A percentile compares a stretch with the other conserved stretches of the same genome.
phyloP scores from a whole-genome alignment of 2,113 vertebrate species.

The Argyrosomus japonicus region DNA sequence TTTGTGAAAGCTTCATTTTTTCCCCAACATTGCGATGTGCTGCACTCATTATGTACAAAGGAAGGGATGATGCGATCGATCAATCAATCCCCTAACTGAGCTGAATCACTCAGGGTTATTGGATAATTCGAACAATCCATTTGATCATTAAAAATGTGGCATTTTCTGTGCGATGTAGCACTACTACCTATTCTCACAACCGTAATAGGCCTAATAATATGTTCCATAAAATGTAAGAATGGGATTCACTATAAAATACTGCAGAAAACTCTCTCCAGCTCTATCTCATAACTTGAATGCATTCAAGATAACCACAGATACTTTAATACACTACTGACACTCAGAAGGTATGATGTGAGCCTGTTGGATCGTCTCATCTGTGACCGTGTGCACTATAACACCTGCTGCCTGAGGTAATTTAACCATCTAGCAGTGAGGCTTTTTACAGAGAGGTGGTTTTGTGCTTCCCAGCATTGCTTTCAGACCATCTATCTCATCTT shows the following conservation, averaged over 20 bases:
- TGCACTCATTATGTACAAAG: constrained; percentile 10
- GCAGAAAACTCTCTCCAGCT: background rate
- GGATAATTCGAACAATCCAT: background rate
- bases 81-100: background rate
- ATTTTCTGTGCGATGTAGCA: background rate
- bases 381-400: constrained; percentile 22
- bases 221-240: background rate
- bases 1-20: background rate
- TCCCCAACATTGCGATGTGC: background rate
- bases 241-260: background rate
- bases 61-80: background rate
- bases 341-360: constrained; percentile 6
- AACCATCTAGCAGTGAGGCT: constrained; percentile 15
- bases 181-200: background rate
- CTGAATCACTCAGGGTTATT: background rate
- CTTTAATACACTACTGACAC: background rate
- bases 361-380: background rate
- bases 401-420: constrained; percentile 47
- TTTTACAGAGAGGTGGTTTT: constrained; percentile 41
- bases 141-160: background rate
- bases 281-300: background rate
- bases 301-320: background rate
- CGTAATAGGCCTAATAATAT: background rate
- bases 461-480: constrained; percentile 28
- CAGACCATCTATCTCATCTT: constrained; percentile 27